Conservation (phyloP, 2,113 vertebrate genomes). For the Toxostoma redivivum region DNA sequence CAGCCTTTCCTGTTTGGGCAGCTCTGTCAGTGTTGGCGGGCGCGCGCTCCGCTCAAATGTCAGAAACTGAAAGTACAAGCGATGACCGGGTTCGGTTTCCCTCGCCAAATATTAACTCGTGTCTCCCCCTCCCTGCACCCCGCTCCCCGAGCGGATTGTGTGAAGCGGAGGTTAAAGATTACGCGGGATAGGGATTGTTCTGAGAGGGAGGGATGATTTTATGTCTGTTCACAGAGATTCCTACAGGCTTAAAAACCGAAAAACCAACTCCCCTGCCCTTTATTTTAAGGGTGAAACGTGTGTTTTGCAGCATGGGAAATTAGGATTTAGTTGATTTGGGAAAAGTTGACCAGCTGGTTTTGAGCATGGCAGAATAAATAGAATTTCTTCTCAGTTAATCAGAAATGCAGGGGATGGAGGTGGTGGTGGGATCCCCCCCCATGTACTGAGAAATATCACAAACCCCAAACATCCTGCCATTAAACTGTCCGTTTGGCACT, state of each 20-base stretch:
- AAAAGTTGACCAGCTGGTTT: not conserved
- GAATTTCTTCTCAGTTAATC: not conserved
- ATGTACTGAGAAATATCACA: not conserved
- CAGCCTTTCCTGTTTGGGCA: constrained; percentile 51
- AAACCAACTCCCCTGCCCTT: rapidly evolving
- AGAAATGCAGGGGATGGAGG: not conserved
- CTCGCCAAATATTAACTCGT: not conserved
- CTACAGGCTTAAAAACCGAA: not conserved
- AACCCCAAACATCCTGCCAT: not conserved
- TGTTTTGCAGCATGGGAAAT: not conserved
- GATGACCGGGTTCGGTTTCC: not conserved
- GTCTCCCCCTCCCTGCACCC: no score
- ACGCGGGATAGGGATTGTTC: not conserved
- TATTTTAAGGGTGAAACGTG: not conserved
- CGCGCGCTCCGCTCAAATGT: constrained; percentile 7
- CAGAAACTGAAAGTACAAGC: constrained; percentile 47
- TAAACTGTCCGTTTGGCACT: not conserved
- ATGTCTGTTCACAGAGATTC: not conserved
- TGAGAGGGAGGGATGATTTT: not conserved
- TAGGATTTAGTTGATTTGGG: not conserved
- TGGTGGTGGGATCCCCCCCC: not conserved
- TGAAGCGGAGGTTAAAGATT: not conserved
- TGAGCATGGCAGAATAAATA: not conserved
- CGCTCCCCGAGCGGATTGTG: not conserved
- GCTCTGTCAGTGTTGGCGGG: constrained; percentile 39